A percentile compares a stretch with the other conserved stretches of the same genome.
Evolutionary conservation across 2,888 invertebrate genomes (phyloP).

Genomic region (Gastracanthus pulcherrimus): DNA sequence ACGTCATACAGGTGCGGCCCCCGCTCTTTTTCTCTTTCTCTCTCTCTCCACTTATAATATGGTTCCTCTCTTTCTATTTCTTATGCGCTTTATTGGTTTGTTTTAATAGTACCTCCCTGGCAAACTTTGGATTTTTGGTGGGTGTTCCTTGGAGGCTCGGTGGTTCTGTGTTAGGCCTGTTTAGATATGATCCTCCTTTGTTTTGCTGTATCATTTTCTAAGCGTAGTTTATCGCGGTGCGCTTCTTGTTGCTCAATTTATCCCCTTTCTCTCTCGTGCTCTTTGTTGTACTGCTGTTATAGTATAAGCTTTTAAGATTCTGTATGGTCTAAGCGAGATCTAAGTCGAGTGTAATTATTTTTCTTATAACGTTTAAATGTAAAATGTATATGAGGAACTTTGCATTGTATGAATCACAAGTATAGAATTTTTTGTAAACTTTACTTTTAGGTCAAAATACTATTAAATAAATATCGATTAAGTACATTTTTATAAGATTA

Average conservation of each 20-base stretch:
- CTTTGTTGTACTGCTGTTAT: not conserved
- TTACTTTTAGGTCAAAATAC: too few species aligned
- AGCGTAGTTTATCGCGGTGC: not conserved
- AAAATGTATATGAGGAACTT: too few species aligned
- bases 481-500: too few species aligned
- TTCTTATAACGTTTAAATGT: not conserved
- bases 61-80: not conserved
- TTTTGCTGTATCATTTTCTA: constrained; percentile 10
- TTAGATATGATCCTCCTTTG: not conserved
- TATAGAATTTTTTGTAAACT: too few species aligned
- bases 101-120: not conserved
- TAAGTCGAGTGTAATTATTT: not conserved
- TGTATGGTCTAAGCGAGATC: too few species aligned
- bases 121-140: too few species aligned
- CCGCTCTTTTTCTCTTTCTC: constrained; percentile 17
- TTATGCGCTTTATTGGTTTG: not conserved
- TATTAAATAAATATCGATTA: too few species aligned
- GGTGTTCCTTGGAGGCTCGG: not conserved
- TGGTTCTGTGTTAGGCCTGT: not conserved
- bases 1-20: constrained; percentile 50
- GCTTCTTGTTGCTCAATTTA: not conserved
- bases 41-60: too few species aligned
- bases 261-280: not conserved
- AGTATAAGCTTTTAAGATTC: not conserved
- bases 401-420: too few species aligned